These are phyloP conservation scores for Leucophenga montana DNA, from an alignment of 2,888 invertebrate genomes.

Conservation along the genomic window DNA sequence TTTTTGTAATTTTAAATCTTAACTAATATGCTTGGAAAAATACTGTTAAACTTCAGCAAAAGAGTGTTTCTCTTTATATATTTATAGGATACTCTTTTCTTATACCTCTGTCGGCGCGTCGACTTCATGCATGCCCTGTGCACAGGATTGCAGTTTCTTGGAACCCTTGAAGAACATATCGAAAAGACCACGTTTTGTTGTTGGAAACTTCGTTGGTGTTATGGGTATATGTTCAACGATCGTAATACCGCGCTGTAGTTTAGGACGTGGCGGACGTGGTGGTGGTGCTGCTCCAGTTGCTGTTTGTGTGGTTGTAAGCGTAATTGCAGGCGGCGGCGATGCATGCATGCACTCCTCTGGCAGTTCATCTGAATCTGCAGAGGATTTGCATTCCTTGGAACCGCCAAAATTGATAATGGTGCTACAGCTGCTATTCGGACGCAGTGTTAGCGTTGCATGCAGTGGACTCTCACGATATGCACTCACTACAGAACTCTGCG, in stretches of 20 bases:
- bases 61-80: conserved; percentile 30
- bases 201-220: conserved; percentile 55
- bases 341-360: conserved; percentile 30
- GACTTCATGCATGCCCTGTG: conserved; percentile 52
- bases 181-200: conserved; percentile 60
- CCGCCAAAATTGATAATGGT: conserved; percentile 63
- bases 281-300: conserved; percentile 26
- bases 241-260: conserved; percentile 66
- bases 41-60: conserved; percentile 66
- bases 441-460: conserved; percentile 51
- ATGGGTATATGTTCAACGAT: conserved; percentile 64
- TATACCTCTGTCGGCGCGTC: conserved; percentile 71
- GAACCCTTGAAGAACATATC: conserved; percentile 72
- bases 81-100: conserved; percentile 21
- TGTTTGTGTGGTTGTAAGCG: conserved; percentile 23
- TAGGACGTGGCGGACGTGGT: conserved; percentile 48
- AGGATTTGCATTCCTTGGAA: conserved; percentile 35
- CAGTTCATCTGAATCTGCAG: conserved; percentile 52
- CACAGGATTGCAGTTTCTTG: conserved; percentile 70
- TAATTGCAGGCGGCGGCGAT: conserved; percentile 42
- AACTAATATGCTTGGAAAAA: conserved; percentile 40
- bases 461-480: conserved; percentile 50
- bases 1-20: neutral
- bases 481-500: conserved; percentile 62
- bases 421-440: conserved; percentile 68